Evolutionary conservation across 2,113 vertebrate species (phyloP), one percentile per base, ranked within the genome.

Genomic region (Nannobrachium achirus): DNA sequence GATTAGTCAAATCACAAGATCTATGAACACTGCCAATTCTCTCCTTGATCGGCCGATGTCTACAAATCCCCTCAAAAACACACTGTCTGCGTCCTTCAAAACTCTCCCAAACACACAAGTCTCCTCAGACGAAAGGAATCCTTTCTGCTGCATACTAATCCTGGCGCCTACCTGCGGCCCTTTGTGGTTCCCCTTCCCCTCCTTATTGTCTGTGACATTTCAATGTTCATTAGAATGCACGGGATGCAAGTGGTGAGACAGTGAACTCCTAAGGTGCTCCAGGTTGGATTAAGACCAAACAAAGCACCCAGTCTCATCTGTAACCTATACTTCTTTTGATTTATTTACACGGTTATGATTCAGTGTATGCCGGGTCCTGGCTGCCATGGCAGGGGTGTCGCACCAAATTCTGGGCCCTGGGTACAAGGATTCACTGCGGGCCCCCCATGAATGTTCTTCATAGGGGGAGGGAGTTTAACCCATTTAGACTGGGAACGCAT

Each of bases 221-320:
- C 13, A 76, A 45, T 7, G 73, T 80, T 88, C 83, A 91, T 92
- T 82, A 75, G 80, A 77, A 86, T 88, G 78, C 81, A 51, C 18
- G 57, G 42, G 14, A 25, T 1, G 71, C n/a, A 16, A 69, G 46
- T n/a, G 1, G 10, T 50, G 64, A 69, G 58, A 60, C 73, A 65
- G 62, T 57, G 11, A 38, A 59, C 66, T 61, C 25, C 63, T 56
- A 50, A 84, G 62, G 82, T 75, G 61, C 70, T 71, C 59, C 5
- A 13, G 57, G 78, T 75, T 52, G 49, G 66, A 87, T 84, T 84
- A 85, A 71, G 56, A 53, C 51, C 1, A 1, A 84, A 82, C 67
- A 82, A 78, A 72, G 57, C 55, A 13, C 18, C 10, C 9, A 2
- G 61, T 64, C 19, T 69, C 8, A 40, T 52, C 60, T 71, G 16